Percentiles rank a stretch among this genome's conserved stretches.
Evolutionary conservation across 2,113 vertebrate genomes (phyloP).

Genomic region (Limanda limanda): DNA sequence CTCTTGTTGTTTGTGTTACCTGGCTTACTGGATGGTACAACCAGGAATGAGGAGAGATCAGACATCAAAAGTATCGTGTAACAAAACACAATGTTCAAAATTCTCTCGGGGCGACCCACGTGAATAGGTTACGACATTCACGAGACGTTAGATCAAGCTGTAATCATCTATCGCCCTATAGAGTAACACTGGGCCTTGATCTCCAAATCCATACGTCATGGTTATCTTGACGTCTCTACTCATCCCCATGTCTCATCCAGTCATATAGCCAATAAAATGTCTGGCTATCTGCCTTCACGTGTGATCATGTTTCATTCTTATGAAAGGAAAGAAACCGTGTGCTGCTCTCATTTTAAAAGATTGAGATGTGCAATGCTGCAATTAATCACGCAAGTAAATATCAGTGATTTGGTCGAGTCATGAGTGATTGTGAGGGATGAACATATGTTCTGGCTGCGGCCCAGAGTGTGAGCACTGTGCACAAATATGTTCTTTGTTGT

Average conservation of each 20-base stretch:
- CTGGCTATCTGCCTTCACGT: constrained; percentile 17
- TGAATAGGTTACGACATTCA: constrained; percentile 44
- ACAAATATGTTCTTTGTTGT: constrained; percentile 15
- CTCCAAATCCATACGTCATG: constrained; percentile 46
- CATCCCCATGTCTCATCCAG: constrained; percentile 32
- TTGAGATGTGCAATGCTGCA: constrained; percentile 30
- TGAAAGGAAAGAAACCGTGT: constrained; percentile 25
- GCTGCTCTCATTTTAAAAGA: constrained; percentile 23
- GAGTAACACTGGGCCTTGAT: constrained; percentile 55
- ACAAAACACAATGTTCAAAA: constrained; percentile 34
- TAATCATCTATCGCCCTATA: constrained; percentile 23
- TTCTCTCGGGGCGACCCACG: constrained; percentile 24
- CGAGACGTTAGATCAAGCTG: constrained; percentile 49
- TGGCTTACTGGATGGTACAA: constrained; percentile 18
- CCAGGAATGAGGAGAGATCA: constrained; percentile 40
- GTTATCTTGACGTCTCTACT: constrained; percentile 44
- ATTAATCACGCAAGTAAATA: constrained; percentile 40
- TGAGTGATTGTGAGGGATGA: constrained; percentile 17
- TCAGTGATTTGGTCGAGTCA: constrained; percentile 14
- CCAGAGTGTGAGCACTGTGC: constrained; percentile 22
- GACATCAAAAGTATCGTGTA: constrained; percentile 52
- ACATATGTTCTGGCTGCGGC: constrained; percentile 12
- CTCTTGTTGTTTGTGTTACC: constrained; percentile 8
- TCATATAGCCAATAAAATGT: constrained; percentile 32
- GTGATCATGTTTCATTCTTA: constrained; percentile 56